Evolutionary conservation across 1,140 invertebrate genomes (phyloP).

Genomic region (Mizuhopecten yessoensis): DNA sequence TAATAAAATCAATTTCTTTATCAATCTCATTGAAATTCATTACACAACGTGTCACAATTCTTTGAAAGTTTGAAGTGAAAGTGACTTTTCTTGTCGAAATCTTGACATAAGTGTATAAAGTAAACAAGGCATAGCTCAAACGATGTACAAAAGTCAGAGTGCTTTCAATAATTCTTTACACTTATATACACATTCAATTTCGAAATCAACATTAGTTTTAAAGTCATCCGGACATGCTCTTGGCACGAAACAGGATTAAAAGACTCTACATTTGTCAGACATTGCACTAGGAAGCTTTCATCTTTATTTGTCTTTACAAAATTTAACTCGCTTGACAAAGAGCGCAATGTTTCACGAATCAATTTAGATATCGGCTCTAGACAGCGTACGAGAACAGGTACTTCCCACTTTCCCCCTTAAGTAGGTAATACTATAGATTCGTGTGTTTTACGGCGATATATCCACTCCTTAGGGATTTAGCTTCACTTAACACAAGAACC

Average conservation of each 20-base stretch:
- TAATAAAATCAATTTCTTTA: neutral
- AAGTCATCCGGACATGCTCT: neutral
- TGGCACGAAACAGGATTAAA: neutral
- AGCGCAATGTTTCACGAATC: too few relatives aligned
- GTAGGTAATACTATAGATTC: too few relatives aligned
- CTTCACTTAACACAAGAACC: too few relatives aligned
- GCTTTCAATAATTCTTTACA: neutral
- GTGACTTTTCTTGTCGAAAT: slow-evolving; percentile 18
- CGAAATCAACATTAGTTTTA: neutral
- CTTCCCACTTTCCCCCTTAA: too few relatives aligned
- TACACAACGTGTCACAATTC: neutral
- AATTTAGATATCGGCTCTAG: too few relatives aligned
- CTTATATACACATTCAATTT: neutral
- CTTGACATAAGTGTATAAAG: neutral
- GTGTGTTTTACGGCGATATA: too few relatives aligned
- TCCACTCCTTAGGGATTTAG: too few relatives aligned
- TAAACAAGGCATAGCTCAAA: neutral
- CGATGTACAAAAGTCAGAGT: neutral
- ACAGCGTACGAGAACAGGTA: too few relatives aligned
- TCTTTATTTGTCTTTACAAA: too few relatives aligned
- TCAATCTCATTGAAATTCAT: slow-evolving; percentile 16
- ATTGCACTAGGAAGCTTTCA: too few relatives aligned
- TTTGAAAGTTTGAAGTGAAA: neutral
- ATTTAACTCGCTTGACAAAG: too few relatives aligned
- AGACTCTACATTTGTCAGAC: neutral